These are phyloP conservation scores for Agrochola circellaris DNA, from an alignment of 2,888 invertebrate genomes.

Conservation along the genomic window DNA sequence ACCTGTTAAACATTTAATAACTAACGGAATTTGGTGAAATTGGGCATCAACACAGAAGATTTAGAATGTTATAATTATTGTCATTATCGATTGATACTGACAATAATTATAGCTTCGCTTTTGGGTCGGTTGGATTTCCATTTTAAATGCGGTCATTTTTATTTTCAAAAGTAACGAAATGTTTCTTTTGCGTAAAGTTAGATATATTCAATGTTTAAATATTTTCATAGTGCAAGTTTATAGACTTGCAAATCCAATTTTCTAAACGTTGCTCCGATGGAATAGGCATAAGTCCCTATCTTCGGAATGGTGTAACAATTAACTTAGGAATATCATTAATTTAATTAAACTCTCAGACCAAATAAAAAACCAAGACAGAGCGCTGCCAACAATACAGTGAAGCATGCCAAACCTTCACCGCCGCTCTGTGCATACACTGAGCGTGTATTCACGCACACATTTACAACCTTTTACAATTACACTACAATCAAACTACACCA, in stretches of 20 bases:
- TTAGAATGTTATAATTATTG: not conserved
- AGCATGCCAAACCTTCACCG: too few species aligned
- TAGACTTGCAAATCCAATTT: too few species aligned
- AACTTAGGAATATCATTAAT: not conserved
- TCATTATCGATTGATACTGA: not conserved
- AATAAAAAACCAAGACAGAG: too few species aligned
- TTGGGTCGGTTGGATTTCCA: not conserved
- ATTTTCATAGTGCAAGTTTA: not conserved
- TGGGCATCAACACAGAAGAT: not conserved
- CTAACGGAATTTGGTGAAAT: not conserved
- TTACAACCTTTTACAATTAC: too few species aligned
- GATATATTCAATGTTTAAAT: not conserved
- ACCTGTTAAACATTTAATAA: not conserved
- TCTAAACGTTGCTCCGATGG: not conserved
- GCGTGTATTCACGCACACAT: too few species aligned
- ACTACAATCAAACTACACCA: too few species aligned
- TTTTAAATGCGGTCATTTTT: not conserved
- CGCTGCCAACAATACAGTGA: too few species aligned
- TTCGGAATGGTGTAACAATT: not conserved
- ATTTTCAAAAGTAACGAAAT: not conserved
- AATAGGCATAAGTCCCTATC: not conserved
- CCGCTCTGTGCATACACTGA: too few species aligned
- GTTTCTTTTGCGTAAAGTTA: not conserved
- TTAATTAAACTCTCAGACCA: too few species aligned
- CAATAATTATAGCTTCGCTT: too few species aligned